These are phyloP conservation scores for Tiliacea citrago DNA, from an alignment of 2,888 invertebrate genomes.

Conservation along the genomic window DNA sequence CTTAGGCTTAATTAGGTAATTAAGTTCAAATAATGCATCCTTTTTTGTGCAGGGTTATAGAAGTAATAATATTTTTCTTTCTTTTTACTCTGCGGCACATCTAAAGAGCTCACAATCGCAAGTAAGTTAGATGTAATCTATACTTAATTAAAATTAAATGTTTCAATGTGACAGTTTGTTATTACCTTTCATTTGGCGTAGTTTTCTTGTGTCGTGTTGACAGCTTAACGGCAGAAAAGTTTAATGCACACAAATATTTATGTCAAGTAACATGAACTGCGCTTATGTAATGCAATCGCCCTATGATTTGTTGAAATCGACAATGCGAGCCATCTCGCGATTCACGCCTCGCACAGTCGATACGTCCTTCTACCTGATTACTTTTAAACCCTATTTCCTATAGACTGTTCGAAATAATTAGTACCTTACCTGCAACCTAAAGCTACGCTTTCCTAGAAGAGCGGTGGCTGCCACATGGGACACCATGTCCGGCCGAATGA, in stretches of 20 bases:
- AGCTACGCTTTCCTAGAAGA: too few species aligned
- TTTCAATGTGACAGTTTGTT: conserved; percentile 54
- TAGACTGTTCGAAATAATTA: conserved; percentile 52
- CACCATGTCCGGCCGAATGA: too few species aligned
- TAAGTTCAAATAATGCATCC: conserved; percentile 47
- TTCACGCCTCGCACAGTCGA: conserved; percentile 40
- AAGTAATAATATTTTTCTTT: conserved; percentile 55
- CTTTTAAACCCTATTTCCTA: conserved; percentile 21
- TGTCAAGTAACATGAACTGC: conserved; percentile 27
- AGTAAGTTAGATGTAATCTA: conserved; percentile 50
- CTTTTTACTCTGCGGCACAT: conserved; percentile 56
- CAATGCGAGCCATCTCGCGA: conserved; percentile 26
- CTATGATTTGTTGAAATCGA: conserved; percentile 32
- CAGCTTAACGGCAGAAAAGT: conserved; percentile 36
- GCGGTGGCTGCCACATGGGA: too few species aligned
- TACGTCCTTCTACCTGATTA: conserved; percentile 18
- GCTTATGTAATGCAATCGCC: conserved; percentile 54
- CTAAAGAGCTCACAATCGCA: conserved; percentile 57
- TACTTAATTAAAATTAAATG: conserved; percentile 57
- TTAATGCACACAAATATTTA: conserved; percentile 33
- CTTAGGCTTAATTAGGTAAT: conserved; percentile 33
- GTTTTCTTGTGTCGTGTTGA: conserved; percentile 61
- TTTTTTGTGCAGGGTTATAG: conserved; percentile 56
- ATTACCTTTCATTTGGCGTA: conserved; percentile 50
- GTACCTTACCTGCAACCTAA: conserved; percentile 6